Evolutionary conservation across 2,113 vertebrate species (phyloP).

Genomic region (Syrmaticus mikado): DNA sequence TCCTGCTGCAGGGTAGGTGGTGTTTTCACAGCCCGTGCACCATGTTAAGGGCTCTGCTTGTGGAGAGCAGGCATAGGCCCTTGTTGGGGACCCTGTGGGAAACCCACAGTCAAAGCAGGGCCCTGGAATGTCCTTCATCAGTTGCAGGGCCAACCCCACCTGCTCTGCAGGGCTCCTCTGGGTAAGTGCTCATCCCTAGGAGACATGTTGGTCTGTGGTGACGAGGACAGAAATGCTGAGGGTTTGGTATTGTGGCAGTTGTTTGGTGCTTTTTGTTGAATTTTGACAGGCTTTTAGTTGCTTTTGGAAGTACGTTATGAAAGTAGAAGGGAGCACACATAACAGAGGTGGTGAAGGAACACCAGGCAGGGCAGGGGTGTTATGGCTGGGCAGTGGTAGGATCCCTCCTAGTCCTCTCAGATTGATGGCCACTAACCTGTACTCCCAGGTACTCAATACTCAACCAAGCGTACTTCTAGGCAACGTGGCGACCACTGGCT

Average conservation of each 20-base stretch:
- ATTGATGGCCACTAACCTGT: background rate
- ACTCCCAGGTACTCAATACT: background rate
- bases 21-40: background rate
- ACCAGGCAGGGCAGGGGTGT: background rate
- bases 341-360: fast-evolving
- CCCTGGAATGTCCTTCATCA: background rate
- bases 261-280: background rate
- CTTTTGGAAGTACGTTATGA: background rate
- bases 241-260: background rate
- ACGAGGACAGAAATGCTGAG: no score
- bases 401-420: background rate
- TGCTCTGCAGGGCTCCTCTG: background rate
- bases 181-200: background rate
- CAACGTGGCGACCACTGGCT: background rate
- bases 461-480: background rate
- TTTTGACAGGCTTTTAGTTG: background rate
- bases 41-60: background rate
- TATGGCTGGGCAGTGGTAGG: background rate
- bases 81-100: fast-evolving
- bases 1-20: background rate
- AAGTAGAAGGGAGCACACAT: background rate
- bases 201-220: background rate
- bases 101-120: background rate
- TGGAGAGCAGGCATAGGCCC: background rate
- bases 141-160: fast-evolving